A percentile compares a stretch with the other conserved stretches of the same genome.
Evolutionary conservation across 2,113 vertebrate species (phyloP).

Genomic region (Ptyas mucosa): DNA sequence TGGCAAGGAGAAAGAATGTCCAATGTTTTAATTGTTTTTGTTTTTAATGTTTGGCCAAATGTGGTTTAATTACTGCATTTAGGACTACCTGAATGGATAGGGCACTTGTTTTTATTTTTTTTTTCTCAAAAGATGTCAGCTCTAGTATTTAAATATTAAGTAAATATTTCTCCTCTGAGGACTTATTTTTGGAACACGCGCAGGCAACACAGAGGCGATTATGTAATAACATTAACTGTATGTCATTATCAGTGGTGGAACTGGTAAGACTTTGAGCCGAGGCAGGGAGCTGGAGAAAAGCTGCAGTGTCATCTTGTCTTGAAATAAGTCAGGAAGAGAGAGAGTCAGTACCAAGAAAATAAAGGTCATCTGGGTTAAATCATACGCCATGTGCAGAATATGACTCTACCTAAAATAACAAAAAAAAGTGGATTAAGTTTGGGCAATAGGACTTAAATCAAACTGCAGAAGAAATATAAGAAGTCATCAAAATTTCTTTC

Average conservation of each 20-base stretch:
- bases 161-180: background rate
- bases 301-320: constrained; percentile 39
- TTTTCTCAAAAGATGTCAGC: background rate
- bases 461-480: background rate
- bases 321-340: constrained; percentile 4
- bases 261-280: constrained; percentile 34
- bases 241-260: constrained; percentile 4
- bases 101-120: background rate
- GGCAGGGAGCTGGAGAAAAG: background rate
- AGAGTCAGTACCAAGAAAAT: background rate
- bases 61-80: constrained; percentile 37
- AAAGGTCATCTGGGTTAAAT: background rate
- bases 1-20: background rate
- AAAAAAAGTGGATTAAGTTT: background rate
- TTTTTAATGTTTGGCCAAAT: background rate
- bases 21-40: accelerated
- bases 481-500: background rate
- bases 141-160: background rate
- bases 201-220: constrained; percentile 12
- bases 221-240: constrained; percentile 31
- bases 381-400: accelerated
- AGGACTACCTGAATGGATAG: constrained; percentile 21
- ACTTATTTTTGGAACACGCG: background rate
- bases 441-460: background rate
- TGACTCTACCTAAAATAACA: background rate